Base-by-base conservation (phyloP, 2,888 invertebrate genomes). In the Chouioia cunea region DNA sequence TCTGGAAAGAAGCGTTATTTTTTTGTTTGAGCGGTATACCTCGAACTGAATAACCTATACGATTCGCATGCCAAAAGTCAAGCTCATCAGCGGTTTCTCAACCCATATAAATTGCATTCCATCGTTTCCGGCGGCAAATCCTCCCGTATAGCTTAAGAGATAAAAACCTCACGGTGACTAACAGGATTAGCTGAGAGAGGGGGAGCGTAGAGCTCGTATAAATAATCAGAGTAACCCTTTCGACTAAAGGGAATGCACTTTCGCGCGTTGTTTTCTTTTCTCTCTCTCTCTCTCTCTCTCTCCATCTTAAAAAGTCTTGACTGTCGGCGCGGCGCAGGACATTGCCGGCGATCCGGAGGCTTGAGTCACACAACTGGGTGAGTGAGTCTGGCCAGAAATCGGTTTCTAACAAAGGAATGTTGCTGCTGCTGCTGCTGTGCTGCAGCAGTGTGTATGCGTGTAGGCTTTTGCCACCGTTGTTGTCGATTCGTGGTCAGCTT, bases 351-450 rank as follows among this genome's bases (percentile, higher is more conserved):
- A 80, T 82, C 81, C 77, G 79, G 69, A 73, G 75, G 76, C 78
- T 80, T 84, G 84, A 84, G 81, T 84, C 84, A 84, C 78, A 74
- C 77, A 73, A 72, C 76, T 65, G 71, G 72, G 69, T 76, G 47
- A 57, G 73, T 82, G 83, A 83, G 77, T 83, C 82, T 82, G 74
- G 74, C 78, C 74, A 77, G 77, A 76, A 80, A 82, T 82, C 81
- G 78, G 77, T 83, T 82, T 80, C 80, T 77, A 79, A 82, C 82
- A 81, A 82, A 81, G 82, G 82, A 82, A 83, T 81, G 81, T 79
- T 77, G 78, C 78, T 77, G 36, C 77, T 66, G 76, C 20, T 47
- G 43, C 77, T 66, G 76, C 20, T 47, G 43, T 77, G 36, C 77
- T 66, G 76, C 20, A 27, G 43, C 18, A 65, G 74, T 74, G 18